Base-by-base conservation (phyloP, 2,888 invertebrate species). In the Neoascia interrupta region DNA sequence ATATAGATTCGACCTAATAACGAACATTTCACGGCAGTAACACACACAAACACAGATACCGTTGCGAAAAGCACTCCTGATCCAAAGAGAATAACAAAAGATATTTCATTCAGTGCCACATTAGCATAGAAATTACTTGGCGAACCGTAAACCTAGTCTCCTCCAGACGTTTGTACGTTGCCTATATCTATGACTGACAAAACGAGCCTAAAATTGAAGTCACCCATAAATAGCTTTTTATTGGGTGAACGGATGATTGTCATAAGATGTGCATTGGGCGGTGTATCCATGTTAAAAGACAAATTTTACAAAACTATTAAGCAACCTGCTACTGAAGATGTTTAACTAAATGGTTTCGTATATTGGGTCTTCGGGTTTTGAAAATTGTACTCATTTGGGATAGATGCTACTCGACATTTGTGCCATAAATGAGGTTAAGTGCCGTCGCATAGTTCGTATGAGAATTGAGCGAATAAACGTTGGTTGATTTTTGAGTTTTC, bases 101-200 rank as follows among this genome's bases (percentile, higher is more conserved):
- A 54, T 61, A 31, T 56, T 72, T 47, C 34, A 56, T 49, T 51
- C 34, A 23, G 49, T 64, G 43, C 31, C 51, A 15, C 64, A 73
- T 73, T 73, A 51, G 72, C 72, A 73, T 64, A 58, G 56, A 64
- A 73, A 73, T 64, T 51, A 51, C 66, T 54, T 64, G 72, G 56
- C 64, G 51, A 64, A 41, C 64, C 72, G 49, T 49, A 56, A 56
- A 56, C 56, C 18, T 26, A 45, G 26, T 16, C 28, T n/a, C n/a
- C n/a, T n/a, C n/a, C n/a, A n/a, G n/a, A n/a, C n/a, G n/a, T n/a
- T n/a, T n/a, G n/a, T n/a, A n/a, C 23, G 54, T 19, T 28, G 45
- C 28, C 11, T 37, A 43, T 51, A 31, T 49, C 41, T 43, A 16
- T 3, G 49, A 28, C 16, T 51, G 49, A 16, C n/a, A n/a, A 51